Conservation (phyloP, 2,888 invertebrate species). For the Fissipunctia ypsillon region DNA sequence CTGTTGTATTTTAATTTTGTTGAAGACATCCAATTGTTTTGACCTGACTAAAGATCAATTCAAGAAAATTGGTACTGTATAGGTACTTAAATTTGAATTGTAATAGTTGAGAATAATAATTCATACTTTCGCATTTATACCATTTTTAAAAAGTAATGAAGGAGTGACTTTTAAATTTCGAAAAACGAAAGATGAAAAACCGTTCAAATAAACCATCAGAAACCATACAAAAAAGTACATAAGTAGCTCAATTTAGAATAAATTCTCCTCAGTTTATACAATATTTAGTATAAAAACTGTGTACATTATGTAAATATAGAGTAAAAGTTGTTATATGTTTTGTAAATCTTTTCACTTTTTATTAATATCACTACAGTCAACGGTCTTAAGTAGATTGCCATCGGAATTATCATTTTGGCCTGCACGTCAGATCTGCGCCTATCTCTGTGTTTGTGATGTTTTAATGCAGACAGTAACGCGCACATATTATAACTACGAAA, state of each 20-base stretch:
- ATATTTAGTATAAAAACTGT: conserved; percentile 35
- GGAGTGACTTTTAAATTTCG: not conserved
- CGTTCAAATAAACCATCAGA: conserved; percentile 13
- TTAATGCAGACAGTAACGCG: too few species aligned
- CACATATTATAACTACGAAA: too few species aligned
- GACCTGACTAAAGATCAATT: too few species aligned
- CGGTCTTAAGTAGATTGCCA: too few species aligned
- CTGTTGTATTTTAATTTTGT: conserved; percentile 1
- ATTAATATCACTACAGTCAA: conserved; percentile 10
- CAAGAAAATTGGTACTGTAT: too few species aligned
- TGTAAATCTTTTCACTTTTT: conserved; percentile 70
- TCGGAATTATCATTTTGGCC: too few species aligned
- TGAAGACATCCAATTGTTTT: not conserved
- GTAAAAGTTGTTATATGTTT: conserved; percentile 72
- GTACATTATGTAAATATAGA: conserved; percentile 64
- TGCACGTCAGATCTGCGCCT: too few species aligned
- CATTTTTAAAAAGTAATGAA: not conserved
- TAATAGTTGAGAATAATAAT: not conserved
- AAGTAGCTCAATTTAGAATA: conserved; percentile 11
- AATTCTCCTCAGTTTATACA: conserved; percentile 26
- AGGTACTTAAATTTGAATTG: not conserved
- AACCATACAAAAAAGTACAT: conserved; percentile 22
- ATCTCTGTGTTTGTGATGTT: too few species aligned
- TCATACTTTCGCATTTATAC: conserved; percentile 29
- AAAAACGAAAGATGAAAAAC: conserved; percentile 6